Base-by-base conservation (phyloP, 2,113 vertebrate genomes). In the Pseudorhombus dupliciocellatus region DNA sequence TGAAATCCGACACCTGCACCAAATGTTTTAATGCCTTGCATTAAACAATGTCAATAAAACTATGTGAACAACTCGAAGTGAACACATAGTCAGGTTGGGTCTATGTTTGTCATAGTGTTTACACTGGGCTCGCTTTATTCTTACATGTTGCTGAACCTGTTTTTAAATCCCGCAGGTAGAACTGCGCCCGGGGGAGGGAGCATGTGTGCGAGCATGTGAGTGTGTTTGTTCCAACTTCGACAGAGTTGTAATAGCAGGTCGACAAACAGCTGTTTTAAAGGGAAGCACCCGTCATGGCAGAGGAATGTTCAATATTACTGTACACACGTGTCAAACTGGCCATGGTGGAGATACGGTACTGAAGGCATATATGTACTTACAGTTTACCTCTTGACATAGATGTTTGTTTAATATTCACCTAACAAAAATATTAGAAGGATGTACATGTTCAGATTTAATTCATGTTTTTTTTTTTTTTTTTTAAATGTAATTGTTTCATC, bases 41-140 rank as follows among this genome's bases (percentile, higher is more conserved):
- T 37, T 37, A 11, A 11, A 11, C 10, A 11, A 37, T 3, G 34
- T 11, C 10, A 37, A 37, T 37, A 37, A 37, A 34, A 34, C 5
- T 34, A 10, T 34, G 2, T 20, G 2, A 11, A 30, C 7, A 40
- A 24, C 4, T 24, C 18, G 20, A 31, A 58, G 22, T 56, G 0
- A 9, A 64, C 46, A 62, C 4, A 2, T 1, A 20, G 7, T 57
- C 18, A 48, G 28, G 7, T 11, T 21, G 14, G 18, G 6, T 25
- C 21, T 57, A 21, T 74, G 77, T 83, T 77, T 87, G 75, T 81
- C 76, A 69, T 70, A 81, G 61, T 72, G 71, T 60, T 78, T 22
- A 24, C 60, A 51, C 20, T 52, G 10, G n/a, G 55, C 22, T 70
- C 54, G 14, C 37, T 40, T 37, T 4, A 74, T 55, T 48, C 26